phyloP scores from a whole-genome alignment of 2,888 invertebrate genomes.

The Noctuana brunneofusca region DNA sequence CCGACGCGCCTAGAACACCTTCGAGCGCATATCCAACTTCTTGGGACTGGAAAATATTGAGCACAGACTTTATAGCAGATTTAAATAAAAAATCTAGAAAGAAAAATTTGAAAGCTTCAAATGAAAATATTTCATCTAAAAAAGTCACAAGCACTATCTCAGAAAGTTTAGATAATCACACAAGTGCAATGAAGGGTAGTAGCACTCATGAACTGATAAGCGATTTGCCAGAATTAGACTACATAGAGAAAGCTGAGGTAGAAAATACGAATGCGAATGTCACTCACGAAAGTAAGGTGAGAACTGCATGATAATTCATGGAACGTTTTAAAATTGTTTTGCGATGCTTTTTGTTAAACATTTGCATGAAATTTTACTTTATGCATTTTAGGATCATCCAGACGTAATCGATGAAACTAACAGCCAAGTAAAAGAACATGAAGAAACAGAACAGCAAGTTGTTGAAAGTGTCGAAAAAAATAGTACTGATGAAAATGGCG shows the following conservation, averaged over 20 bases:
- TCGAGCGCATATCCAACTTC: constrained; percentile 86
- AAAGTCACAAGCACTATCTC: constrained; percentile 70
- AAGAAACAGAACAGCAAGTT: constrained; percentile 32
- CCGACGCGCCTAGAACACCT: constrained; percentile 91
- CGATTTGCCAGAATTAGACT: constrained; percentile 71
- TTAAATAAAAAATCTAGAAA: constrained; percentile 68
- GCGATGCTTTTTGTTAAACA: constrained; percentile 72
- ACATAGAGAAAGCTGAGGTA: constrained; percentile 48
- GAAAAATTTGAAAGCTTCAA: constrained; percentile 67
- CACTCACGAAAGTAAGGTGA: constrained; percentile 61
- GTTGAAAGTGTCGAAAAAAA: constrained; percentile 6
- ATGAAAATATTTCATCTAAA: constrained; percentile 75
- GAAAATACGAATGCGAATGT: constrained; percentile 44
- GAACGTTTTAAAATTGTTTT: constrained; percentile 64
- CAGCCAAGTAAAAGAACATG: constrained; percentile 50
- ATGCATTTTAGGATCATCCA: constrained; percentile 62
- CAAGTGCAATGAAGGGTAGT: constrained; percentile 68
- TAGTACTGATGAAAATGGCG: constrained; percentile 36
- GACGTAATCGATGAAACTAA: constrained; percentile 6
- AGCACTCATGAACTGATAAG: constrained; percentile 74
- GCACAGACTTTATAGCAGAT: constrained; percentile 73
- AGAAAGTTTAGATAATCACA: constrained; percentile 59
- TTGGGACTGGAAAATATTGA: constrained; percentile 89
- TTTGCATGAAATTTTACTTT: constrained; percentile 71
- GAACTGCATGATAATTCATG: constrained; percentile 58